Base-by-base conservation (phyloP, 1,140 invertebrate genomes). In the Eubasilissa regina region DNA sequence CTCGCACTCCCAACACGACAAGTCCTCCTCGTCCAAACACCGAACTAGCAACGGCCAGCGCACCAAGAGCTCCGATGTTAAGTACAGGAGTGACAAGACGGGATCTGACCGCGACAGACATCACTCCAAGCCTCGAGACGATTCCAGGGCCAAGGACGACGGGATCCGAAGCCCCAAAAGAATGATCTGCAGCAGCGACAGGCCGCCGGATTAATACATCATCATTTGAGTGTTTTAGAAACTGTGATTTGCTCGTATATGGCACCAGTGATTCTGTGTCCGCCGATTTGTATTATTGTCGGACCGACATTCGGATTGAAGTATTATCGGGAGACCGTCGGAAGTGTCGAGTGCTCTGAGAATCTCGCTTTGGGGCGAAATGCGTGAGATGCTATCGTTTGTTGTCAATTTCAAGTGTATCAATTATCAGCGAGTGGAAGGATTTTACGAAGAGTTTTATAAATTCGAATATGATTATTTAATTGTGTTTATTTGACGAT, bases 21-120 rank as follows among this genome's bases (percentile, higher is more conserved):
- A 35, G 25, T 81, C 79, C 35, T 76, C 62, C 55, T 78, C 68
- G 45, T 47, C 76, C 4, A 81, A 81, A 35, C 74, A 82, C 70
- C 75, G 72, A 48, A 51, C 43, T 10, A 21, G 17, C 9, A 15
- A 56, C 53, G n/a, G 15, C 3, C 51, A 62, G 12, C 62, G 47
- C 21, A 17, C 15, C 47, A 70, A 51, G 19, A 47, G 17, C 44
- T 66, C 62, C 19, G 66, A 45, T 45, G 35, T 58, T n/a, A 35
- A 48, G 17, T 19, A 66, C 12, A 58, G 4, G 12, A 17, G 48
- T 25, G 74, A 56, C 48, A 58, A 74, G 25, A 60, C 11, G 13
- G 17, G 1, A 25, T 55, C 19, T n/a, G 48, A 11, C 19, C 13
- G 21, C 8, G 51, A 15, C 19, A 21, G 66, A 47, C 10, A 43